Base-by-base conservation (phyloP, 2,113 vertebrate genomes). In the Oreochromis niloticus region DNA sequence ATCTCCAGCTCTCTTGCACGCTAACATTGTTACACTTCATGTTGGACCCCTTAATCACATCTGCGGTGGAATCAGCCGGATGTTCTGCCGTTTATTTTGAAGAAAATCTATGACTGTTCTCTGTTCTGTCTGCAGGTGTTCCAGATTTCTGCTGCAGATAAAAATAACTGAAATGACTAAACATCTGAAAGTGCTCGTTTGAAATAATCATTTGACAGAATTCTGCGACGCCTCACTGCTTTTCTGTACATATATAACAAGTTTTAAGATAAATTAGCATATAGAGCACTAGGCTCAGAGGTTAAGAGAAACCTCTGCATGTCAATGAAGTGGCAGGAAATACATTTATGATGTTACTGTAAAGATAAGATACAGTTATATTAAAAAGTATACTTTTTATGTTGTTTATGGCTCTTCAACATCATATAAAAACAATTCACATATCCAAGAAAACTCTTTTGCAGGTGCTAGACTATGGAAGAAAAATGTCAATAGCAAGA, bases 1-100 rank as follows among this genome's bases (percentile, higher is more conserved):
- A 66, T 55, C 73, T 59, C 48, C 52, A 81, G 63, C 68, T n/a
- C 55, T 36, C 36, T 9, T 7, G 27, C 66, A 32, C 34, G 8
- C 85, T 92, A 88, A 91, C 83, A 1, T 86, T 59, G 13, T 94
- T 92, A 90, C 75, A 14, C 79, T 17, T 68, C 30, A 5, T 16
- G 54, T 79, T 16, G 9, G 3, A 48, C 73, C 81, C 48, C 43
- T 2, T 91, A 82, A 92, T 91, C 57, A 71, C 63, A 87, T 94
- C 83, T 81, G 63, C 16, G 4, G 22, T 3, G 78, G 68, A 50
- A 81, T 81, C 43, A 16, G 36, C 61, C 66, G 81, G 89, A 91
- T 82, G 80, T 41, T 66, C 24, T 56, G n/a, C n/a, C 16, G 34
- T 52, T 89, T 85, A 30, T 80, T 88, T 79, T 14, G 30, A 84